These are phyloP conservation scores for Tympanuchus pallidicinctus DNA, from an alignment of 2,113 vertebrate genomes.

Conservation along the genomic window DNA sequence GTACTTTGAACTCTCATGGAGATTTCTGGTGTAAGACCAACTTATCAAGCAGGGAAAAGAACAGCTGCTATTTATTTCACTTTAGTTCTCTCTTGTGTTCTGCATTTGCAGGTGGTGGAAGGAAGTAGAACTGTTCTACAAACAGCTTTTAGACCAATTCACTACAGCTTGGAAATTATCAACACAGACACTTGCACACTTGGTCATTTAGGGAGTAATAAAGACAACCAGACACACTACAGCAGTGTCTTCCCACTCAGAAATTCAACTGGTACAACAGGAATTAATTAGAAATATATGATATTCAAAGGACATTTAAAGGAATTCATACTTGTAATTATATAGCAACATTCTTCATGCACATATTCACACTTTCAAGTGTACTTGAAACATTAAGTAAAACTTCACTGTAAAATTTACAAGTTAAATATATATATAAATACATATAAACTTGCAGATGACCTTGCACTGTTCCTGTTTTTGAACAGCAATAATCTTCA, in stretches of 20 bases:
- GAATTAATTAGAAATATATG: neutral
- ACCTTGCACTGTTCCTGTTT: neutral
- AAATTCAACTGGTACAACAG: neutral
- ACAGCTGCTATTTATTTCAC: constrained; percentile 30
- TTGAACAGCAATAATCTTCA: neutral
- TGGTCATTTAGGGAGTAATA: neutral
- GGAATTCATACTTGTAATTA: neutral
- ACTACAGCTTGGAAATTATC: neutral
- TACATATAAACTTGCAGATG: neutral
- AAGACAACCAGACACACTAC: neutral
- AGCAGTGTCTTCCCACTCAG: neutral
- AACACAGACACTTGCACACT: neutral
- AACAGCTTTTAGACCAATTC: neutral
- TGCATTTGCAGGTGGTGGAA: constrained; percentile 32
- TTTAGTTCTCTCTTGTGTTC: constrained; percentile 11
- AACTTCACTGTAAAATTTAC: neutral
- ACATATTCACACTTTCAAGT: neutral
- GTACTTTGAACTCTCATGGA: neutral
- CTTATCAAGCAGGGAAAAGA: neutral
- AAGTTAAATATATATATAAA: neutral
- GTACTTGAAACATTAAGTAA: neutral
- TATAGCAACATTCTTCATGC: neutral
- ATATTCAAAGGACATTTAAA: neutral
- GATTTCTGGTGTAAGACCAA: neutral
- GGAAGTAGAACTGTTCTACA: neutral